Evolutionary conservation across 2,113 vertebrate species (phyloP).

Genomic region (Gambusia affinis): DNA sequence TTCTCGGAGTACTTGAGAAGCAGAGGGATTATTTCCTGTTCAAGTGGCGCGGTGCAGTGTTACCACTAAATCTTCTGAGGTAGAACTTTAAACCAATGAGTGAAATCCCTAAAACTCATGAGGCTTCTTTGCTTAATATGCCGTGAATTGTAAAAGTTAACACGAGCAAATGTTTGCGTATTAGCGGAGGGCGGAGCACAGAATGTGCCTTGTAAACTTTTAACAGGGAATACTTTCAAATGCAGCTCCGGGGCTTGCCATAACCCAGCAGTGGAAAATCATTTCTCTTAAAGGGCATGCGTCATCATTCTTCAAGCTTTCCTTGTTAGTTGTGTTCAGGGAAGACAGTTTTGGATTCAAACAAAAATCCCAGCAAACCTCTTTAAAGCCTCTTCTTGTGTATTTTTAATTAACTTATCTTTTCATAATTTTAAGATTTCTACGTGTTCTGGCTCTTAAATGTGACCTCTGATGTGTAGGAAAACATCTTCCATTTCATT

Average conservation of each 20-base stretch:
- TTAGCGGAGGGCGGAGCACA: background rate
- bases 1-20: constrained; percentile 7
- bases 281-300: background rate
- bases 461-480: no score
- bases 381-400: no score
- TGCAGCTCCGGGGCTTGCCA: background rate
- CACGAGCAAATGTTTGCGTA: background rate
- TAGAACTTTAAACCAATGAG: constrained; percentile 25
- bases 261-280: background rate
- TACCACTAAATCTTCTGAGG: constrained; percentile 40
- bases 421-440: no score
- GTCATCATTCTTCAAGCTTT: background rate
- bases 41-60: constrained; percentile 39
- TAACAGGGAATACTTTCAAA: background rate
- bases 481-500: background rate
- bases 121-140: constrained; percentile 7
- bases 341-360: background rate
- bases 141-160: background rate
- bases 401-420: no score
- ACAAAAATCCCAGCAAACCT: no score
- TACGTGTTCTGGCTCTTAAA: no score
- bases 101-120: background rate
- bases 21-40: constrained; percentile 40
- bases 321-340: background rate
- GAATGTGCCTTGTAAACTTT: background rate